Evolutionary conservation across 2,797 vertebrate species (phyloP).

Genomic region (Aplochiton taeniatus): DNA sequence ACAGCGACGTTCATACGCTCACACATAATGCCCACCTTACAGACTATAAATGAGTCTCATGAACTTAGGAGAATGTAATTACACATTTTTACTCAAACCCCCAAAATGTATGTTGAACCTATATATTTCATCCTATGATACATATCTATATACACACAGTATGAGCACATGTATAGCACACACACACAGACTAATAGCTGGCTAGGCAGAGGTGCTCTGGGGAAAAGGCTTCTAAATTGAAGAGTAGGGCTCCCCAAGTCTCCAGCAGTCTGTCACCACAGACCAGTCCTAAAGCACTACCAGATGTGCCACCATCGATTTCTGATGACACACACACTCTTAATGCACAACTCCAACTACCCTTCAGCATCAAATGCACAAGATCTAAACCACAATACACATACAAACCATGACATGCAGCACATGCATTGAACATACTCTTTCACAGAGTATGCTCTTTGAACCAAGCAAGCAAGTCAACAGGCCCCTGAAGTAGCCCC

Average conservation of each 20-base stretch:
- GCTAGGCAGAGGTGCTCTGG: constrained; percentile 59
- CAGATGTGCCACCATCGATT: constrained; percentile 73
- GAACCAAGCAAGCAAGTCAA: constrained; percentile 38
- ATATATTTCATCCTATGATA: constrained; percentile 8
- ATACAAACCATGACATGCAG: background rate
- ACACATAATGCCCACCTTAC: too few species aligned
- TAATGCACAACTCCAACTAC: constrained; percentile 54
- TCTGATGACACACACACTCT: constrained; percentile 45
- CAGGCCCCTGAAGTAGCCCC: constrained; percentile 46
- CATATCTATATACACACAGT: background rate
- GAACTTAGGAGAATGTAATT: constrained; percentile 14
- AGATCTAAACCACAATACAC: constrained; percentile 44
- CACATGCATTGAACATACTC: background rate
- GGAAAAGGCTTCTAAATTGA: constrained; percentile 70
- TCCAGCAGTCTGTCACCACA: constrained; percentile 69
- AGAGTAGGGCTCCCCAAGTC: constrained; percentile 66
- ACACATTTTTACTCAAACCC: constrained; percentile 18
- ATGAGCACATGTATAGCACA: constrained; percentile 22
- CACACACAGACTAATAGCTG: constrained; percentile 11
- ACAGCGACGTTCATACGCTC: too few species aligned
- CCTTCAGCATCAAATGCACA: constrained; percentile 20
- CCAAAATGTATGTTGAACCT: background rate
- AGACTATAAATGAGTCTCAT: too few species aligned
- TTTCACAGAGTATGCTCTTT: too few species aligned
- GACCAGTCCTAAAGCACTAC: constrained; percentile 64